Evolutionary conservation across 2,797 vertebrate genomes (phyloP), one percentile per base, ranked within the genome.

Genomic region (Micropoecilia bifurca): DNA sequence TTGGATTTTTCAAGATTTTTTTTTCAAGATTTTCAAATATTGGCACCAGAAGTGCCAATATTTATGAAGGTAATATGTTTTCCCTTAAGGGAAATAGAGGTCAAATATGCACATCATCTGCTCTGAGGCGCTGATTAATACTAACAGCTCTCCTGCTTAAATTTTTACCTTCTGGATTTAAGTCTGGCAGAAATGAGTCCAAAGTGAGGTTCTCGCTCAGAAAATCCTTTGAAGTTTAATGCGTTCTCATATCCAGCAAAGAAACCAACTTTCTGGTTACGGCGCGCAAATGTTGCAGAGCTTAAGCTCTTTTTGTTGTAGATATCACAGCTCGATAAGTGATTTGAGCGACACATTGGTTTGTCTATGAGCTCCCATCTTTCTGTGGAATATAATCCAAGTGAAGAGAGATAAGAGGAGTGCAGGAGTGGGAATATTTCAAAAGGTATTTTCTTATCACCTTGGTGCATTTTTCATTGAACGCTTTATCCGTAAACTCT

Each of bases 51-150:
- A 7, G 8, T 39, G 61, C 61, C 7, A 22, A 66, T 66, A 66
- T 45, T 45, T 71, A 4, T 13, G n/a, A 6, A 45, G 5, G 41
- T 43, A n/a, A 6, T 22, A 13, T 46, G 3, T 76, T 66, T 25
- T 33, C 36, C 78, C 73, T 76, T 69, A 77, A 75, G 20, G 61
- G 4, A 39, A 82, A 86, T 46, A n/a, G 14, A 76, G 43, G 59
- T 9, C 66, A 39, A 81, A 81, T 86, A 83, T 90, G 76, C 77
- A 63, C 50, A 83, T 66, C 76, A 81, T 77, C 74, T 85, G 81
- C 33, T 85, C 25, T 5, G 36, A 75, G 20, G 48, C 30, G 48
- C 33, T 47, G 74, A 83, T n/a, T 68, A 39, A 85, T 39, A 33
- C 46, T 59, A 39, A 28, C 68, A 33, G 41, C 53, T 76, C 46